phyloP scores from a whole-genome alignment of 2,113 vertebrate genomes.

The Trichechus manatus region DNA sequence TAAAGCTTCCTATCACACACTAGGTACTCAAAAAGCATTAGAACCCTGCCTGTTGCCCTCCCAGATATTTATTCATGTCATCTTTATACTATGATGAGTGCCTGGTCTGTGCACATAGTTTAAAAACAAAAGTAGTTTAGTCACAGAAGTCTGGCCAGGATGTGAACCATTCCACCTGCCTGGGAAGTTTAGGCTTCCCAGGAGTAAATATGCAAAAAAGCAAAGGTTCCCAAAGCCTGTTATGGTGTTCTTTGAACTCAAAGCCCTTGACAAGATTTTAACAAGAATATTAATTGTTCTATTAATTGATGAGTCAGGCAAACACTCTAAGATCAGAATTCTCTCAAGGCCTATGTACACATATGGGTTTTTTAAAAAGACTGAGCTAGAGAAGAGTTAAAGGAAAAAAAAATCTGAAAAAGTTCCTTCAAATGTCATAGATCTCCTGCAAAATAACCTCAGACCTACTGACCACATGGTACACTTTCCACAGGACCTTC shows the following conservation, averaged over 20 bases:
- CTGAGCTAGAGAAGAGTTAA: background rate
- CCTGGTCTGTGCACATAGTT: background rate
- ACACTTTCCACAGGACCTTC: background rate
- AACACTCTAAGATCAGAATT: background rate
- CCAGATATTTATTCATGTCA: background rate
- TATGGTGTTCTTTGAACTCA: background rate
- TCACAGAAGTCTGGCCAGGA: conserved; percentile 50
- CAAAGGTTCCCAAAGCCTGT: background rate
- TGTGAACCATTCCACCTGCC: conserved; percentile 23
- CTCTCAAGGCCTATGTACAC: background rate
- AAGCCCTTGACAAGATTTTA: no score
- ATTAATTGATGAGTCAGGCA: background rate
- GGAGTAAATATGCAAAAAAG: conserved; percentile 22
- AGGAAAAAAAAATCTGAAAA: background rate
- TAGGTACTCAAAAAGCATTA: background rate
- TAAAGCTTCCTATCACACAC: background rate
- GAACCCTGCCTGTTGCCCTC: background rate
- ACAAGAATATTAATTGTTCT: background rate
- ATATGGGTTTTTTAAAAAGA: background rate
- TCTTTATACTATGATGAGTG: background rate
- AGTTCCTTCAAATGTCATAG: background rate
- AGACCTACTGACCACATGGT: background rate
- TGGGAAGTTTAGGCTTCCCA: conserved; percentile 15
- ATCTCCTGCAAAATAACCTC: background rate
- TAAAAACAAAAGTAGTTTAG: conserved; percentile 51